Evolutionary conservation across 2,113 vertebrate species (phyloP), one percentile per base, ranked within the genome.

Genomic region (Gymnocephalus cernua): DNA sequence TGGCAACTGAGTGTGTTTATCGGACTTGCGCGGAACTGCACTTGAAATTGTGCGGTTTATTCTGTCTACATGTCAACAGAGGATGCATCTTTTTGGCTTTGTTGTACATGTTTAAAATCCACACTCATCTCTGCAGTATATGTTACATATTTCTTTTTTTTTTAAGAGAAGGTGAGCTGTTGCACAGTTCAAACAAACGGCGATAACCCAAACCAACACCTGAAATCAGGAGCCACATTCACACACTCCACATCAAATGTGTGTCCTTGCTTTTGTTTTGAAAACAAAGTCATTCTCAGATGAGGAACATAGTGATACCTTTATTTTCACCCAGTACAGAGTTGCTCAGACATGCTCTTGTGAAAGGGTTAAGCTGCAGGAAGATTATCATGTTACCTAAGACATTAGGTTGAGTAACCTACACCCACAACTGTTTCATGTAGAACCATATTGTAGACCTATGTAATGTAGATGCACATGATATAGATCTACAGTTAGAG

Each of bases 321-420:
- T 51, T 61, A 25, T 21, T 74, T 77, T 32, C 51, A 44, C 1
- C 3, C 8, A 38, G 25, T 44, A 15, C 27, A 44, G 38, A 62
- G 29, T 29, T 29, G 29, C 29, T 29, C 29, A 29, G 77, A 78
- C 73, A 77, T 82, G 47, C 65, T 82, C 41, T 77, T 21, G 27
- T 71, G 50, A 56, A 72, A 71, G 74, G 48, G 62, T 89, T 93
- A 90, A 92, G 86, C 87, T 74, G 77, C 58, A 74, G 56, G 57
- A 66, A 74, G 89, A 88, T 94, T 84, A 92, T 68, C 19, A 2
- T 74, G 82, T 92, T 92, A 92, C 80, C 59, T 87, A 92, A 89
- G 58, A 38, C 67, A 65, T 82, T 70, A 70, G 45, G 50, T 69
- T 81, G 63, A 91, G 74, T 64, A 70, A 85, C 29, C 44, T 38